Evolutionary conservation across 2,888 invertebrate genomes (phyloP).

Genomic region (Phyllotreta striolata): DNA sequence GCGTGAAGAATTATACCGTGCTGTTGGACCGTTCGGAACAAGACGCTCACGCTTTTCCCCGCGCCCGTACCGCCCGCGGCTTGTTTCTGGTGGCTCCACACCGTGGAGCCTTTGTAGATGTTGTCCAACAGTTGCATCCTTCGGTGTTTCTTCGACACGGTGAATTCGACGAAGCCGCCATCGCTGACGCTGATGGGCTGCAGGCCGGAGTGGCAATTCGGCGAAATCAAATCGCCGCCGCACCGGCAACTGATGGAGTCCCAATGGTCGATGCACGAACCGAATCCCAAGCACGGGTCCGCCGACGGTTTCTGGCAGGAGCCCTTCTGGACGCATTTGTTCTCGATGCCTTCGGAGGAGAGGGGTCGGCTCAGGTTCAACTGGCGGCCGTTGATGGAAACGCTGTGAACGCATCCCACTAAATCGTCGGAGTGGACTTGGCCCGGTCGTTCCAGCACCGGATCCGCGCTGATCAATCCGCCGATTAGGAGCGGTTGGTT

Average conservation of each 20-base stretch:
- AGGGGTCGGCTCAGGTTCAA: slow-evolving; percentile 83
- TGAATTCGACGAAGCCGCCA: slow-evolving; percentile 80
- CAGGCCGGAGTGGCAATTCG: slow-evolving; percentile 80
- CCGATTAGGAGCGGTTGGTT: slow-evolving; percentile 87
- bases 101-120: slow-evolving; percentile 76
- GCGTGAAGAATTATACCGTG: slow-evolving; percentile 87
- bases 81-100: slow-evolving; percentile 66
- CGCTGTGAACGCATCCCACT: slow-evolving; percentile 92
- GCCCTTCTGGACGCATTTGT: slow-evolving; percentile 79
- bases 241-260: slow-evolving; percentile 76
- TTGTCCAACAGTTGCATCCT: slow-evolving; percentile 86
- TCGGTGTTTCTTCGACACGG: slow-evolving; percentile 82
- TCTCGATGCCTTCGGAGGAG: slow-evolving; percentile 74
- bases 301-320: slow-evolving; percentile 66
- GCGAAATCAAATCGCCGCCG: slow-evolving; percentile 74
- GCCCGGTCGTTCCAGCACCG: slow-evolving; percentile 86
- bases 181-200: slow-evolving; percentile 81
- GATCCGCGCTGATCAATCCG: slow-evolving; percentile 84
- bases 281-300: slow-evolving; percentile 70
- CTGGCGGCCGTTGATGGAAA: slow-evolving; percentile 85
- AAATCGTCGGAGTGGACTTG: slow-evolving; percentile 93
- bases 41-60: slow-evolving; percentile 78
- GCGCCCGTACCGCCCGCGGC: slow-evolving; percentile 15
- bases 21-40: slow-evolving; percentile 80
- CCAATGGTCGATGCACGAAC: slow-evolving; percentile 87